Evolutionary conservation across 1,140 invertebrate genomes (phyloP).

Genomic region (Ips typographus): DNA sequence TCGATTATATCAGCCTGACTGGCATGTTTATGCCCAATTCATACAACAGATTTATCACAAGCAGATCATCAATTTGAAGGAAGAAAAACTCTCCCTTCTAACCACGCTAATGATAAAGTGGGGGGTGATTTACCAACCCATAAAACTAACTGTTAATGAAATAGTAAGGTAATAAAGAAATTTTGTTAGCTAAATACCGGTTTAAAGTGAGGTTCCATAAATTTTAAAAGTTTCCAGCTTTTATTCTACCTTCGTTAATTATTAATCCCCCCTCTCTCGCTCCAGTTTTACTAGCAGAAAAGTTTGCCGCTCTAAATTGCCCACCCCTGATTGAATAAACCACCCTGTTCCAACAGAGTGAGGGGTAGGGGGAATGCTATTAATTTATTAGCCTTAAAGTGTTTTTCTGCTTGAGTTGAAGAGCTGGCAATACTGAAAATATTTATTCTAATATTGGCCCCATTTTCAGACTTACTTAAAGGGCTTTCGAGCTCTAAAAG

Average conservation of each 20-base stretch:
- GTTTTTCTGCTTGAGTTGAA: too few species aligned
- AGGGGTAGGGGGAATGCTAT: neutral
- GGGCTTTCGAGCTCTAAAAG: conserved; percentile 8
- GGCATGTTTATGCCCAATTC: too few species aligned
- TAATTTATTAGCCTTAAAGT: neutral
- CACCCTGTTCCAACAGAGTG: too few species aligned
- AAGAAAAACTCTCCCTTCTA: too few species aligned
- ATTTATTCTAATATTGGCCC: too few species aligned
- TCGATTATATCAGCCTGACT: too few species aligned
- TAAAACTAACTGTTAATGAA: neutral
- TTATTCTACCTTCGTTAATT: neutral
- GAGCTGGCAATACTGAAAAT: too few species aligned
- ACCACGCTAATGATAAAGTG: too few species aligned
- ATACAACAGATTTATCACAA: too few species aligned
- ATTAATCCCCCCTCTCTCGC: neutral
- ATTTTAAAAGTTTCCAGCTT: conserved; percentile 10
- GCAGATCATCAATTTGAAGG: too few species aligned
- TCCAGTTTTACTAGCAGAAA: neutral
- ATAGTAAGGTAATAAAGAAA: conserved; percentile 2
- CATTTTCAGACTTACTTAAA: too few species aligned
- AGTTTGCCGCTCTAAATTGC: neutral
- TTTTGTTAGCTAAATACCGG: conserved; percentile 5
- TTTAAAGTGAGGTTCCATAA: conserved; percentile 8
- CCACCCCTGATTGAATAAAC: neutral
- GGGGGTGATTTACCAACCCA: too few species aligned